Conservation (phyloP, 2,888 invertebrate species). For the Euclidia mi region DNA sequence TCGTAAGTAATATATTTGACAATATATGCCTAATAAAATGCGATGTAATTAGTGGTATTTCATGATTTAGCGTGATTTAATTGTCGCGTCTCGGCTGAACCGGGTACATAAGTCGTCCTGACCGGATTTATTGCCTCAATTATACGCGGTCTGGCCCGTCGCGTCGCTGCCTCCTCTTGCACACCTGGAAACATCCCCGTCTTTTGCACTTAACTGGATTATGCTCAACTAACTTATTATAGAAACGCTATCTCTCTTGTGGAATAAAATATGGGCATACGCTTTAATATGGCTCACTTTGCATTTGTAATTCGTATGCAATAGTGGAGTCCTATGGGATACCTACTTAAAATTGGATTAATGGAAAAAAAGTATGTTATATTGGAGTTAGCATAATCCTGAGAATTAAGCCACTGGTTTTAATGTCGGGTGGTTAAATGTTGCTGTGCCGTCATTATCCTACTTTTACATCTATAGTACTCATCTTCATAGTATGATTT, state of each 20-base stretch:
- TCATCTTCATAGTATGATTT: no score
- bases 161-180: conserved; percentile 35
- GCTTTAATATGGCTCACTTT: conserved; percentile 14
- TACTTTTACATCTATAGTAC: no score
- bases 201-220: conserved; percentile 72
- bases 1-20: conserved; percentile 24
- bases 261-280: conserved; percentile 31
- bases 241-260: conserved; percentile 39
- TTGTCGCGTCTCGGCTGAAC: conserved; percentile 78
- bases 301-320: conserved; percentile 1
- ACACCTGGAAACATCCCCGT: conserved; percentile 58
- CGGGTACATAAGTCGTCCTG: conserved; percentile 75
- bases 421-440: no score
- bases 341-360: no score
- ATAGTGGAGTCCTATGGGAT: background rate
- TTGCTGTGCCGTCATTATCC: no score
- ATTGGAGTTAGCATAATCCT: no score
- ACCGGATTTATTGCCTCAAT: conserved; percentile 85
- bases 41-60: conserved; percentile 77
- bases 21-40: conserved; percentile 42
- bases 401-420: no score
- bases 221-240: conserved; percentile 57
- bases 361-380: no score
- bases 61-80: conserved; percentile 84
- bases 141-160: conserved; percentile 77